These are phyloP conservation scores for Opisthocomus hoazin DNA, from an alignment of 2,113 vertebrate genomes.

Conservation along the genomic window DNA sequence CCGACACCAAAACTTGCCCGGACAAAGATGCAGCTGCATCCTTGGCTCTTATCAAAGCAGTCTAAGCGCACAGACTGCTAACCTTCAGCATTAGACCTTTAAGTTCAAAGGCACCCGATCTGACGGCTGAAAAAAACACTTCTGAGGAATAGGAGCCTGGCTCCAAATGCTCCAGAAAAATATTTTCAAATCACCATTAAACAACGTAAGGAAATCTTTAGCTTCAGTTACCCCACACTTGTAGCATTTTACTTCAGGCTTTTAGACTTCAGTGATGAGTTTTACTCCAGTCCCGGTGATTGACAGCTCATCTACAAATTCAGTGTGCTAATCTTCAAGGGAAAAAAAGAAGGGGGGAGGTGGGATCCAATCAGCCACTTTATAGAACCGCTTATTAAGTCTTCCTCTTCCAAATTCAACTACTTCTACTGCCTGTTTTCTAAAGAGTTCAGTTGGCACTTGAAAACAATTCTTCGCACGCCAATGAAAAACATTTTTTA, in stretches of 20 bases:
- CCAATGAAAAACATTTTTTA: not conserved
- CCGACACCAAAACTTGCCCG: not conserved
- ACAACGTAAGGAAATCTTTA: not conserved
- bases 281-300: not conserved
- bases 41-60: not conserved
- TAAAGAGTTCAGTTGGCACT: not conserved
- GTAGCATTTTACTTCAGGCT: not conserved
- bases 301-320: not conserved
- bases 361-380: not conserved
- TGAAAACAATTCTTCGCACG: not conserved
- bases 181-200: not conserved
- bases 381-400: not conserved
- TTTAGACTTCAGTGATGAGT: not conserved
- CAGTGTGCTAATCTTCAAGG: not conserved
- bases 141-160: not conserved
- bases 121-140: not conserved
- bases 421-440: not conserved
- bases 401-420: not conserved
- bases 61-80: not conserved
- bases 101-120: not conserved
- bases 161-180: not conserved
- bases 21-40: not conserved
- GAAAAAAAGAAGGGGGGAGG: not conserved
- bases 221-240: not conserved
- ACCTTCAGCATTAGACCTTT: not conserved